Evolutionary conservation across 2,888 invertebrate genomes (phyloP).

Genomic region (Drosophila formosana): DNA sequence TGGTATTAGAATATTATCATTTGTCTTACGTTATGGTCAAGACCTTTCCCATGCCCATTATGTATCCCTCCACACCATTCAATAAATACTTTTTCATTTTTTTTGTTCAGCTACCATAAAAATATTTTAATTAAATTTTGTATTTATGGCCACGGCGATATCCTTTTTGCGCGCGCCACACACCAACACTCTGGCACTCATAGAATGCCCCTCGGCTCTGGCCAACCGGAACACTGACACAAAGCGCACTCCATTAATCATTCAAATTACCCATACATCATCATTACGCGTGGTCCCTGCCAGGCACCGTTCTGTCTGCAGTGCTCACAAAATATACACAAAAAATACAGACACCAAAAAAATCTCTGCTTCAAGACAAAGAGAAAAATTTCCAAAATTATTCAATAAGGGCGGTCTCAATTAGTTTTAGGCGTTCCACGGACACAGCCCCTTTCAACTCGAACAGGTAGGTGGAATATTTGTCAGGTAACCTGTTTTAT

Average conservation of each 20-base stretch:
- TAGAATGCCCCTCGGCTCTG: conserved; percentile 40
- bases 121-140: conserved; percentile 79
- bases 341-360: conserved; percentile 31
- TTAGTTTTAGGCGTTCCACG: conserved; percentile 73
- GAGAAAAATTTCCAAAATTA: conserved; percentile 64
- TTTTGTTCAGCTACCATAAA: conserved; percentile 56
- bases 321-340: conserved; percentile 20
- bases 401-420: conserved; percentile 82
- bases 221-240: conserved; percentile 71
- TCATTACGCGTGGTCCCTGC: conserved; percentile 64
- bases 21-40: conserved; percentile 23
- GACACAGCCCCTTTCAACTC: conserved; percentile 32
- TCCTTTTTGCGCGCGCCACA: conserved; percentile 66
- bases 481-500: conserved; percentile 62
- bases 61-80: neutral
- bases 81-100: conserved; percentile 46
- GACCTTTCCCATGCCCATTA: conserved; percentile 12
- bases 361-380: conserved; percentile 54
- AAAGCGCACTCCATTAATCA: conserved; percentile 75
- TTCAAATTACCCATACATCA: conserved; percentile 79
- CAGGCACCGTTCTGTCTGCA: conserved; percentile 69
- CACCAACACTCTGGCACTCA: conserved; percentile 11
- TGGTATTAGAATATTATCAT: conserved; percentile 19
- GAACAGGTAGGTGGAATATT: conserved; percentile 55
- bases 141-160: conserved; percentile 55